A percentile compares a stretch with the other conserved stretches of the same genome.
These are phyloP conservation scores for Spilarctia lutea DNA, from an alignment of 2,888 invertebrate genomes.

Conservation along the genomic window DNA sequence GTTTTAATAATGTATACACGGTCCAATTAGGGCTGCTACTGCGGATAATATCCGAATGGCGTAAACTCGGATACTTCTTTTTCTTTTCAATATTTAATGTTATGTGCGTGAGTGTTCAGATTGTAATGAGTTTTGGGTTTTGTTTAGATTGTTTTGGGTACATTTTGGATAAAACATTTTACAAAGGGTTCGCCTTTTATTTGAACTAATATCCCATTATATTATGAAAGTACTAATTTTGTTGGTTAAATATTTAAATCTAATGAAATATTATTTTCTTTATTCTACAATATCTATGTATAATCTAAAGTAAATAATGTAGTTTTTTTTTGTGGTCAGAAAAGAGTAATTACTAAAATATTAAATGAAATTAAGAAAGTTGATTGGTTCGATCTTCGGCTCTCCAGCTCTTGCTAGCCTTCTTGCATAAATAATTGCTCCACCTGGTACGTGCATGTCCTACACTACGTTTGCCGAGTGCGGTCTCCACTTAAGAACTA, in stretches of 20 bases:
- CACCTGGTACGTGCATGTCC: no score
- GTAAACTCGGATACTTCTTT: slow-evolving; percentile 36
- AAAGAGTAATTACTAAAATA: no score
- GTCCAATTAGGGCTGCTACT: slow-evolving; percentile 50
- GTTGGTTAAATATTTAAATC: slow-evolving; percentile 10
- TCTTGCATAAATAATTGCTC: no score
- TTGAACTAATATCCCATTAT: background rate
- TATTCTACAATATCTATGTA: background rate
- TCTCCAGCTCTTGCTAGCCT: no score
- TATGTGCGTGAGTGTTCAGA: slow-evolving; percentile 21
- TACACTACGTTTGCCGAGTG: no score
- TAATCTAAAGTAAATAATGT: background rate
- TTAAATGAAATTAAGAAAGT: background rate
- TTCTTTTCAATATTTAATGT: slow-evolving; percentile 40
- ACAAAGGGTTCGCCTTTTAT: slow-evolving; percentile 17
- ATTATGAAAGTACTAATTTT: background rate
- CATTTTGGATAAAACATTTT: slow-evolving; percentile 25
- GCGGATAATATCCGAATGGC: slow-evolving; percentile 38
- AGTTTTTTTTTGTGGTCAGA: background rate
- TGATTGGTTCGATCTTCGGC: no score
- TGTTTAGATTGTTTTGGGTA: slow-evolving; percentile 15
- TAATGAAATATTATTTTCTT: background rate
- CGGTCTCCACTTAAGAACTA: no score
- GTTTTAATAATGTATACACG: slow-evolving; percentile 57
- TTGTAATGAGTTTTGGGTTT: slow-evolving; percentile 20